A percentile compares a stretch with the other conserved stretches of the same genome.
Evolutionary conservation across 2,888 invertebrate species (phyloP).

Genomic region (Sesia bembeciformis): DNA sequence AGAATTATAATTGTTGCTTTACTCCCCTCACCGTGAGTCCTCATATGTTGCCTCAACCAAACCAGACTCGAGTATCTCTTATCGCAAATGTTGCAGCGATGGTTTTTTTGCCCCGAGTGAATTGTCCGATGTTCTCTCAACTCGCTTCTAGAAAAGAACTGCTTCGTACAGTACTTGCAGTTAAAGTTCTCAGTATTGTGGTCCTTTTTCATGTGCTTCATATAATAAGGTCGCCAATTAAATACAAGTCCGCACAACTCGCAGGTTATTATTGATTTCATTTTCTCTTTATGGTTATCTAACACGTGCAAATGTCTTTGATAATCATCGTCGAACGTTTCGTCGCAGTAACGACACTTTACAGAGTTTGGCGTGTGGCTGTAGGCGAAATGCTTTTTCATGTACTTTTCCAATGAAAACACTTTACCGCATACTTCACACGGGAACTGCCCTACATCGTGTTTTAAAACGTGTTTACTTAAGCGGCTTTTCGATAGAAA

Average conservation of each 20-base stretch:
- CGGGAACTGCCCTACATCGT: not conserved
- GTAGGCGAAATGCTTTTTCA: conserved; percentile 35
- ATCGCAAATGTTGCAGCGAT: conserved; percentile 23
- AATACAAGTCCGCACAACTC: conserved; percentile 50
- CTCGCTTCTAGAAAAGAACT: conserved; percentile 17
- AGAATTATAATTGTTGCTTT: not conserved
- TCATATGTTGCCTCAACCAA: conserved; percentile 20
- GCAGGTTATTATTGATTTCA: conserved; percentile 27
- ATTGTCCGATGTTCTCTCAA: conserved; percentile 20
- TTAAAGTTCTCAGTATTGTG: conserved; percentile 32
- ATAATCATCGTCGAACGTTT: conserved; percentile 22
- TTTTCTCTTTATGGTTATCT: conserved; percentile 27
- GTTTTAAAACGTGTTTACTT: not conserved
- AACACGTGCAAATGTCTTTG: conserved; percentile 30
- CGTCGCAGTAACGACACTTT: conserved; percentile 35
- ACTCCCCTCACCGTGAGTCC: conserved; percentile 9
- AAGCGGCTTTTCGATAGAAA: not conserved
- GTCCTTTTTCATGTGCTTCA: conserved; percentile 40
- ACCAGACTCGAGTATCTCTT: conserved; percentile 19
- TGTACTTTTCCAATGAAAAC: conserved; percentile 41
- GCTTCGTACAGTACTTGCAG: conserved; percentile 21
- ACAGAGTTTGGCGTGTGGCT: conserved; percentile 11
- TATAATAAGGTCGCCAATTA: conserved; percentile 50
- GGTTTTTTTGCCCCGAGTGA: conserved; percentile 17
- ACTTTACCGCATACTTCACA: conserved; percentile 43